Evolutionary conservation across 1,140 invertebrate genomes (phyloP).

Genomic region (Teleogryllus occipitalis): DNA sequence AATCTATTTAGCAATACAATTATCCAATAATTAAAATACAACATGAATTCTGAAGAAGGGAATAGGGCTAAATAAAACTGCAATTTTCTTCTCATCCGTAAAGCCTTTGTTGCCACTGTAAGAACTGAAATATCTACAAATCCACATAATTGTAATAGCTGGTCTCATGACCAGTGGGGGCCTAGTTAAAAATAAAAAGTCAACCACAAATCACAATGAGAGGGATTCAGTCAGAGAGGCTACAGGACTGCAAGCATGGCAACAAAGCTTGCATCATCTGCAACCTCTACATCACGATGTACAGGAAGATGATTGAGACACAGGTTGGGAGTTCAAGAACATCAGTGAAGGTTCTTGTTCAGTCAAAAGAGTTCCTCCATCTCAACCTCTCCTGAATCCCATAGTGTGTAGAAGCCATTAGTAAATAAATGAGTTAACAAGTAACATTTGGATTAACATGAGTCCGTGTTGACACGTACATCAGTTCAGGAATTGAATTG

Average conservation of each 20-base stretch:
- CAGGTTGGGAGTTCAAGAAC: background rate
- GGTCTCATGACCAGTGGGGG: constrained; percentile 4
- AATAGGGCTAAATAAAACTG: constrained; percentile 9
- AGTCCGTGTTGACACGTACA: background rate
- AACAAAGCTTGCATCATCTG: background rate
- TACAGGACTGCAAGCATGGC: background rate
- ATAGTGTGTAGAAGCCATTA: background rate
- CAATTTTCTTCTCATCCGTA: constrained; percentile 4
- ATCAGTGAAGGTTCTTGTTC: background rate
- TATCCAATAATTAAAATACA: too few relatives aligned
- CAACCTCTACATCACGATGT: background rate
- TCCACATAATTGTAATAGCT: background rate
- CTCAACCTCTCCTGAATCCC: background rate
- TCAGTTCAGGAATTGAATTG: background rate
- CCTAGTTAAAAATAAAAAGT: constrained; percentile 8
- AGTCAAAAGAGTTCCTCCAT: background rate
- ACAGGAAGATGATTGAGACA: background rate
- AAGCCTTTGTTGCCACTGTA: constrained; percentile 14
- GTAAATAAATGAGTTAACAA: constrained; percentile 3
- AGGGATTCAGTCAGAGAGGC: background rate
- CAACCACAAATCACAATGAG: constrained; percentile 1
- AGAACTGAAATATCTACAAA: constrained; percentile 12
- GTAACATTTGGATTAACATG: constrained; percentile 1
- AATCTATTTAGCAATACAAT: too few relatives aligned
- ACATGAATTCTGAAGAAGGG: too few relatives aligned